Evolutionary conservation across 2,888 invertebrate genomes (phyloP), one percentile per base, ranked within the genome.

Genomic region (Monoplex corrugatus): DNA sequence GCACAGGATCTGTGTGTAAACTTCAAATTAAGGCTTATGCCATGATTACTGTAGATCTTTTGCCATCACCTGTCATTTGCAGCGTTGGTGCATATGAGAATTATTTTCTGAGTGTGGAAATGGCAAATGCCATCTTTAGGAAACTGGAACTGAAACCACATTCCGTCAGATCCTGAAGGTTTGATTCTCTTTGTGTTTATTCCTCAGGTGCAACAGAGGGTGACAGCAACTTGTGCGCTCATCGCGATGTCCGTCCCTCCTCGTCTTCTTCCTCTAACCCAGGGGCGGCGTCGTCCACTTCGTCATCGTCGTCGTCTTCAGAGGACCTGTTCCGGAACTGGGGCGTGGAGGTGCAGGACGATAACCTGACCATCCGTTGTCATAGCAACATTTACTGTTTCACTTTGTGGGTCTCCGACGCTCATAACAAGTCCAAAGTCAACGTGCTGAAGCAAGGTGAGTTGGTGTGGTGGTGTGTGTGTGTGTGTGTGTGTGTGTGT

Each of bases 401-500:
- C 95, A 97, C 98, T 0, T 96, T 98, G 0, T 98, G 97, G 97
- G 96, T 97, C 92, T 97, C 97, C 92, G 97, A 97, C 93, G 96
- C 96, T 87, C 97, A 96, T 23, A 97, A 97, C 93, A 97, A 97
- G 91, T 96, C 93, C 68, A 94, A 93, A 82, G 92, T 96, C 87
- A 96, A 96, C 91, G 97, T 98, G 84, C 96, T 98, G 89, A 97
- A 97, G 87, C 98, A 98, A 97, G 98, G 98, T 98, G 78, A 6
- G 40, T 23, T 16, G 1, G 16, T 19, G 16, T 40, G 40, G 38
- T 16, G 38, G 38, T 78, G 78, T 38, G 78, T 38, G 78, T 38
- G 78, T 38, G 78, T 38, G 78, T 44, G 82, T 82, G 82, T 44
- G 35, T 38, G 35, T n/a, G 32, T 72, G 72, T 72, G 32, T 72